phyloP scores from a whole-genome alignment of 2,888 invertebrate species.

The Isotomurus palustris region DNA sequence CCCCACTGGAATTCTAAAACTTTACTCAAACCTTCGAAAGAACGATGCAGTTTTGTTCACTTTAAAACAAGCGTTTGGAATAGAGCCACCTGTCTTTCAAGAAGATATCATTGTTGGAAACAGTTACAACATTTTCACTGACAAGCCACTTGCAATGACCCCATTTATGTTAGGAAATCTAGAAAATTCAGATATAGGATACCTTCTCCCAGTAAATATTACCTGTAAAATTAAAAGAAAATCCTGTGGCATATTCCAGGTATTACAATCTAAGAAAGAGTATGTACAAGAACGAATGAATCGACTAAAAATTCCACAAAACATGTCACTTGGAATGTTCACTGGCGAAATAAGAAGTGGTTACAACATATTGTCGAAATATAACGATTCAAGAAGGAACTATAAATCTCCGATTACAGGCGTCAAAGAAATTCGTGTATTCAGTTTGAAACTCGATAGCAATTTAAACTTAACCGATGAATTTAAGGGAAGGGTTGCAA shows the following conservation, averaged over 20 bases:
- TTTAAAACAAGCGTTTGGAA: constrained; percentile 13
- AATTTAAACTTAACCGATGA: constrained; percentile 4
- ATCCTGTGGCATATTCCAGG: constrained; percentile 3
- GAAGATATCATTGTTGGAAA: constrained; percentile 14
- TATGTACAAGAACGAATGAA: constrained; percentile 10
- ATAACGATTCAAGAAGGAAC: background rate
- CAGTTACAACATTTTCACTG: constrained; percentile 28
- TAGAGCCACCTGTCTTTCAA: constrained; percentile 15
- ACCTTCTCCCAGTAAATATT: constrained; percentile 13
- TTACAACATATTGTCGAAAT: no score
- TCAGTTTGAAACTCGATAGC: constrained; percentile 21
- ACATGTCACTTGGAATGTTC: background rate
- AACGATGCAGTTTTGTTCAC: constrained; percentile 16
- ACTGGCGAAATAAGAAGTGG: constrained; percentile 7
- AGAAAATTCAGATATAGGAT: constrained; percentile 26
- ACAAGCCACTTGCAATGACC: background rate
- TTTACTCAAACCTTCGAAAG: constrained; percentile 10
- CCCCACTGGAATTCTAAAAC: constrained; percentile 5
- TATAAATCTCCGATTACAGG: constrained; percentile 16
- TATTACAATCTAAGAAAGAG: background rate
- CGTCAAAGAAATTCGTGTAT: constrained; percentile 14
- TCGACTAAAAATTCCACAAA: constrained; percentile 14
- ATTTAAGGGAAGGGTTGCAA: background rate
- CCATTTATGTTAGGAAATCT: constrained; percentile 17
- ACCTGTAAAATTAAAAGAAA: constrained; percentile 1